Evolutionary conservation across 2,113 vertebrate genomes (phyloP).

Genomic region (Oncorhynchus kisutch): DNA sequence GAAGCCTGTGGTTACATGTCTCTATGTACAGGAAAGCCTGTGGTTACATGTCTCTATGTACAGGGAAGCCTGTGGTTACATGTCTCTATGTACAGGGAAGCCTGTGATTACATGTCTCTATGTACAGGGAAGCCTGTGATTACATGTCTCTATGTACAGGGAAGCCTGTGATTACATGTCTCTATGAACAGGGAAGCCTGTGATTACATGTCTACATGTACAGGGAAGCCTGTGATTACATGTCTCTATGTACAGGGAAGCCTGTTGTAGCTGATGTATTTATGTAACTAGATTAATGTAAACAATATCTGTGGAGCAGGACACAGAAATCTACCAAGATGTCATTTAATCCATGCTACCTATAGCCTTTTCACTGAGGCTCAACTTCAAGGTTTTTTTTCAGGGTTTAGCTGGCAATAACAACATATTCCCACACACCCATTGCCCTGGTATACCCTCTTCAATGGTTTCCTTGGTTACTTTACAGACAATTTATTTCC

Average conservation of each 20-base stretch:
- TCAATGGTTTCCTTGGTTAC: slow-evolving; percentile 64
- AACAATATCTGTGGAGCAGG: background rate
- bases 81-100: too few species aligned
- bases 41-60: too few species aligned
- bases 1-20: too few species aligned
- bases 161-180: too few species aligned
- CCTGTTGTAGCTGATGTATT: background rate
- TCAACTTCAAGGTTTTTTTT: slow-evolving; percentile 8
- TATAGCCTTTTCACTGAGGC: background rate
- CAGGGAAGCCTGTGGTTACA: too few species aligned
- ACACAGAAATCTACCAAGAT: slow-evolving; percentile 1
- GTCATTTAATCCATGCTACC: background rate
- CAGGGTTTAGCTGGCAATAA: slow-evolving; percentile 31
- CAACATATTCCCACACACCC: slow-evolving; percentile 26
- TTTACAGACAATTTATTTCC: slow-evolving; percentile 51
- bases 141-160: too few species aligned
- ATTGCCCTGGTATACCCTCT: slow-evolving; percentile 37
- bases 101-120: too few species aligned
- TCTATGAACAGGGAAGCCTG: too few species aligned
- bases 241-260: background rate
- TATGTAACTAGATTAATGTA: slow-evolving; percentile 21
- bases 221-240: too few species aligned
- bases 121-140: too few species aligned
- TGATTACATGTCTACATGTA: too few species aligned
- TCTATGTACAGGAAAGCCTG: too few species aligned